phyloP scores from a whole-genome alignment of 2,797 vertebrate genomes.

The Mus caroli region DNA sequence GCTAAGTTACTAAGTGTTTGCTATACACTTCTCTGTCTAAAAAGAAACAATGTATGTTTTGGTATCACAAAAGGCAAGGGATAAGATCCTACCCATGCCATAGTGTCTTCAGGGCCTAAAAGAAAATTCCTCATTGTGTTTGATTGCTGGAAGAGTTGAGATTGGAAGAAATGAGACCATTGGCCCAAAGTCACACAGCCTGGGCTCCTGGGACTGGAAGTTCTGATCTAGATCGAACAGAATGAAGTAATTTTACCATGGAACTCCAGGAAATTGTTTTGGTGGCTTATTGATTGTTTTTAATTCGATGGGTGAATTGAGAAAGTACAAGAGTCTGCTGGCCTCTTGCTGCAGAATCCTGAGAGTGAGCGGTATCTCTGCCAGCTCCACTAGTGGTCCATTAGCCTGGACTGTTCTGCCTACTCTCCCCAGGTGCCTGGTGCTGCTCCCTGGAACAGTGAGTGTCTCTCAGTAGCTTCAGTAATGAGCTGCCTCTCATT shows the following conservation, averaged over 20 bases:
- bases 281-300: neutral
- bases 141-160: neutral
- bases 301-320: neutral
- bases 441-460: neutral
- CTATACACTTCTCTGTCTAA: neutral
- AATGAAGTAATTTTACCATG: neutral
- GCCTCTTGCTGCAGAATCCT: neutral
- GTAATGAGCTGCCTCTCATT: slow-evolving; percentile 17
- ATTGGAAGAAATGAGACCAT: neutral
- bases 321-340: neutral
- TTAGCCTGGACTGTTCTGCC: neutral
- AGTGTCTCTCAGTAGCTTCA: neutral
- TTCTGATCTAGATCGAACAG: neutral
- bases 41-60: neutral
- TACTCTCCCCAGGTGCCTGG: neutral
- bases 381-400: neutral
- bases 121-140: neutral
- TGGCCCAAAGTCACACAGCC: neutral
- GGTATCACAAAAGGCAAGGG: neutral
- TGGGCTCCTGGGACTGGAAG: neutral
- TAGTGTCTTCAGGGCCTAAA: accelerated
- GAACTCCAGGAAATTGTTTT: neutral
- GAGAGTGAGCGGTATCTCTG: neutral
- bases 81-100: neutral
- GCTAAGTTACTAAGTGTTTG: neutral